phyloP scores from a whole-genome alignment of 1,140 invertebrate species.

The Euura lappo region DNA sequence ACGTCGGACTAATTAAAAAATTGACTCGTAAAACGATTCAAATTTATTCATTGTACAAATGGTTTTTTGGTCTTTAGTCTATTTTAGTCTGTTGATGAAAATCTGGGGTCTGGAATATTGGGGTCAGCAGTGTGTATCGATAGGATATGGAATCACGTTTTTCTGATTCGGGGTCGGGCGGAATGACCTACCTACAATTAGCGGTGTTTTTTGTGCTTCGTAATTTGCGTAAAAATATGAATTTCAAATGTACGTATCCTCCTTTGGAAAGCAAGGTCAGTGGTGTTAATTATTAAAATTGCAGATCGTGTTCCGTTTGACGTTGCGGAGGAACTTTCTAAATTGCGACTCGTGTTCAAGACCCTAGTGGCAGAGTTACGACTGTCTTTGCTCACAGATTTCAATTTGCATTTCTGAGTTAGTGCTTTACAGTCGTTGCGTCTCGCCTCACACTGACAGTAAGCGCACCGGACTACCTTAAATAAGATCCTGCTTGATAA shows the following conservation, averaged over 20 bases:
- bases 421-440: constrained; percentile 1
- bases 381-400: neutral
- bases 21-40: neutral
- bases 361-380: neutral
- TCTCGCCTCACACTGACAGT: neutral
- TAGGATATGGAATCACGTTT: neutral
- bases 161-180: neutral
- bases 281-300: neutral
- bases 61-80: neutral
- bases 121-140: neutral
- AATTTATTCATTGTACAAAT: neutral
- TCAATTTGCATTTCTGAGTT: constrained; percentile 5
- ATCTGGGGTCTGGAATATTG: neutral
- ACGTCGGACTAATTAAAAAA: neutral
- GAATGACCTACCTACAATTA: neutral
- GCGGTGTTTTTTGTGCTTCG: neutral
- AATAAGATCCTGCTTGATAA: neutral
- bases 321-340: neutral
- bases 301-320: neutral
- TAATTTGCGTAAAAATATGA: neutral
- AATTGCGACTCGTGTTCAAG: neutral
- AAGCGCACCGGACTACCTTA: neutral
- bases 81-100: neutral
- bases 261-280: neutral
- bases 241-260: neutral